Evolutionary conservation across 2,888 invertebrate genomes (phyloP).

Genomic region (Alsophila aescularia): DNA sequence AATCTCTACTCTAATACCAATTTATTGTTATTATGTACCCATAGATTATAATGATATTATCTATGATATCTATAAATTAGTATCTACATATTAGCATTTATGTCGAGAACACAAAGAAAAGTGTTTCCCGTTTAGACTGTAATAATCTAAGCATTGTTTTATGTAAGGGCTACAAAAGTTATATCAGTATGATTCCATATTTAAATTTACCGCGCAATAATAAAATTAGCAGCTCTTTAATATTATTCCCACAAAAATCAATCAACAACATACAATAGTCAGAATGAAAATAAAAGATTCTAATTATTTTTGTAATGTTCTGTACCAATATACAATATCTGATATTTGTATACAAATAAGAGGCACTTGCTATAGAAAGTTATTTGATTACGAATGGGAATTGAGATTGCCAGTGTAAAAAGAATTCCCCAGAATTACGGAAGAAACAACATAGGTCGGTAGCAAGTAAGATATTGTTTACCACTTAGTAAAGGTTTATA

Average conservation of each 20-base stretch:
- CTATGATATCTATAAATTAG: no score
- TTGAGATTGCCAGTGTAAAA: constrained; percentile 19
- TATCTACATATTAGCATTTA: no score
- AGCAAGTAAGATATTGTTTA: no score
- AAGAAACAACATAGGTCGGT: neutral
- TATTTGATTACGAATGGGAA: constrained; percentile 33
- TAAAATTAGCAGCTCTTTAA: neutral
- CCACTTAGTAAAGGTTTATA: no score
- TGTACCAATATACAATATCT: neutral
- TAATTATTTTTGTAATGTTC: neutral
- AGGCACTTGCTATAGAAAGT: neutral
- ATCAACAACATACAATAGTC: neutral
- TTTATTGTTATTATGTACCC: no score
- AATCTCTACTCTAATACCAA: no score
- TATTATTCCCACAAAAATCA: neutral
- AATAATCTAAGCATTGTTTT: no score
- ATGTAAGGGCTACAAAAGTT: neutral
- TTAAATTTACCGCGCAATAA: constrained; percentile 50
- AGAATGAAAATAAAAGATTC: neutral
- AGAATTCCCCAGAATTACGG: constrained; percentile 7
- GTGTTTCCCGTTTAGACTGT: no score
- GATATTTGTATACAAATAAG: neutral
- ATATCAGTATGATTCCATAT: constrained; percentile 28
- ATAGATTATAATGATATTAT: no score
- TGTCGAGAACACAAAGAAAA: no score